Conservation (phyloP, 2,113 vertebrate genomes). For the Carassius carassius region DNA sequence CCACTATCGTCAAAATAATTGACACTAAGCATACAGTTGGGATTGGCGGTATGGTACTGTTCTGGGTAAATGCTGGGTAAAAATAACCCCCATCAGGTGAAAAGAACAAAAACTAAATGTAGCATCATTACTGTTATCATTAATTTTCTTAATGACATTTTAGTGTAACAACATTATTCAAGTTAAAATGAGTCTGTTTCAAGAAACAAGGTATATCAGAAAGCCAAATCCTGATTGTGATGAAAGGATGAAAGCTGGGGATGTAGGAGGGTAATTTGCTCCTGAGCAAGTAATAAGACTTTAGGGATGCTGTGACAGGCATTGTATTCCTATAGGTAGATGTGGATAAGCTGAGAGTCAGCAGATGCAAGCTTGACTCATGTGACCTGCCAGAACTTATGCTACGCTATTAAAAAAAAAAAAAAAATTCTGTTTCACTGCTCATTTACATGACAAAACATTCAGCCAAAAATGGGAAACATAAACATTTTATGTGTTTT, state of each 20-base stretch:
- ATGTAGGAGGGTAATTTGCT: background rate
- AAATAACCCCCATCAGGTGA: background rate
- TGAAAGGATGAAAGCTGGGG: background rate
- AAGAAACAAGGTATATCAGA: background rate
- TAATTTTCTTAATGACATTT: background rate
- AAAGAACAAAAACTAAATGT: background rate
- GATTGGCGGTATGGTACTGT: background rate
- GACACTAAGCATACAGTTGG: no score
- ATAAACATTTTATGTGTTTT: no score
- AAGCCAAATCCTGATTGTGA: background rate
- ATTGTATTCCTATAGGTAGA: background rate
- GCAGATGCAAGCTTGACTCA: background rate
- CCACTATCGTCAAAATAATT: no score
- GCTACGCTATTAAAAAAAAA: background rate
- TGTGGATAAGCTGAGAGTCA: background rate
- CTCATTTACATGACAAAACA: no score
- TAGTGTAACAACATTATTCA: background rate
- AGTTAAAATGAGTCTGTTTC: background rate
- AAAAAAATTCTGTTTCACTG: background rate
- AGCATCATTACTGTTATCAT: background rate
- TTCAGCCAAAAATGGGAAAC: no score
- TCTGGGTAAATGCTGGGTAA: background rate
- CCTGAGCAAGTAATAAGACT: background rate
- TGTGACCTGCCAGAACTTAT: background rate
- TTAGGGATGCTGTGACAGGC: no score